These are phyloP conservation scores for Elaphurus davidianus DNA, from an alignment of 2,113 vertebrate genomes.

Conservation along the genomic window DNA sequence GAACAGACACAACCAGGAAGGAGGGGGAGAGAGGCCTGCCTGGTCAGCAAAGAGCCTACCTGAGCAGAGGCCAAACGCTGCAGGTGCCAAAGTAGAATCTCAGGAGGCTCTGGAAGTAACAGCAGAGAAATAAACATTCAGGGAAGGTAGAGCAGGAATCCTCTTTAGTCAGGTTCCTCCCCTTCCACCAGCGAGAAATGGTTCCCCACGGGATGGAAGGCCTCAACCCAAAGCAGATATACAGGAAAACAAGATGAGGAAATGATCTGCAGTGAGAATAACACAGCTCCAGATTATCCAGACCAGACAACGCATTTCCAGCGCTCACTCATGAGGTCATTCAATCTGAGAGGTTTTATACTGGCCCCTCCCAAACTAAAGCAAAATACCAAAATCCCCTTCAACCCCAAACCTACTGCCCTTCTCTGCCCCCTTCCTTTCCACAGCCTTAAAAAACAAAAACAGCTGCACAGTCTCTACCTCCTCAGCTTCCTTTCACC, in stretches of 20 bases:
- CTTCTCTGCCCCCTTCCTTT: not conserved
- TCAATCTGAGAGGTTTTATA: not conserved
- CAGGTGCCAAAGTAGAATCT: slow-evolving; percentile 19
- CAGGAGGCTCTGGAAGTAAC: slow-evolving; percentile 24
- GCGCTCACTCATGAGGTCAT: not conserved
- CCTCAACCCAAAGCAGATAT: not conserved
- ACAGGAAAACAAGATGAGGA: not conserved
- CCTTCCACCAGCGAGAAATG: not conserved
- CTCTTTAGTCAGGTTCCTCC: not conserved
- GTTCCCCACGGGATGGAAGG: not conserved
- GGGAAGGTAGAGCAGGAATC: not conserved
- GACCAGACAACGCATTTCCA: not conserved
- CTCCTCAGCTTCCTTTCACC: not conserved
- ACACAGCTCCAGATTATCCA: not conserved
- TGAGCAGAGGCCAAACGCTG: slow-evolving; percentile 8
- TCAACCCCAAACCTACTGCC: not conserved
- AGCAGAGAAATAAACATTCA: not conserved
- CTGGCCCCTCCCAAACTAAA: not conserved
- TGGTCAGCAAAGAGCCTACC: not conserved
- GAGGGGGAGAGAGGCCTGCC: not conserved
- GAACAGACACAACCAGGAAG: not conserved
- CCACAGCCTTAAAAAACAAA: not conserved
- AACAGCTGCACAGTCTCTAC: not conserved
- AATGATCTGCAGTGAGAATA: not conserved
- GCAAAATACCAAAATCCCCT: not conserved